phyloP scores from a whole-genome alignment of 64 coral and sea anemone species.

The Pocillopora verrucosa region DNA sequence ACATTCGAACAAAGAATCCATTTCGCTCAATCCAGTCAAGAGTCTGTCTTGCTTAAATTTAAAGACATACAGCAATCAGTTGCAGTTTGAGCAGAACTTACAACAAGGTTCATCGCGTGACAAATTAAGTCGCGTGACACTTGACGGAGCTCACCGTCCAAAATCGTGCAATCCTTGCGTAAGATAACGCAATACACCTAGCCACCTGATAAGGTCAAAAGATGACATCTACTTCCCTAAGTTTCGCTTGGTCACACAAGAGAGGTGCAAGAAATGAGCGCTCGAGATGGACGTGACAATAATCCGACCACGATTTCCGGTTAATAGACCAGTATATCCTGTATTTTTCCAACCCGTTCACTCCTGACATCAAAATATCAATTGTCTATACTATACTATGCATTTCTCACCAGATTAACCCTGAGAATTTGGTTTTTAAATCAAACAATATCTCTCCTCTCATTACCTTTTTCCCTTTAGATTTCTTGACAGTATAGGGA shows the following conservation, averaged over 20 bases:
- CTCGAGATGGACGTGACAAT: too few relatives aligned
- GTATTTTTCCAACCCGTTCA: too few relatives aligned
- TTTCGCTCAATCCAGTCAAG: slow-evolving; percentile 72
- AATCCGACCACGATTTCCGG: too few relatives aligned
- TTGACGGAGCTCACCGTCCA: background rate
- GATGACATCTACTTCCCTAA: background rate
- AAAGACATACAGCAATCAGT: slow-evolving; percentile 84
- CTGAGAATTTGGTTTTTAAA: too few relatives aligned
- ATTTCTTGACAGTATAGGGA: too few relatives aligned
- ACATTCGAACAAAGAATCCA: slow-evolving; percentile 32
- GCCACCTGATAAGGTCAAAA: background rate
- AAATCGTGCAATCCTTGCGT: slow-evolving; percentile 37
- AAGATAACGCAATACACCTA: background rate
- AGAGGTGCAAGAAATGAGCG: background rate
- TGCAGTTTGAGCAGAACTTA: slow-evolving; percentile 73
- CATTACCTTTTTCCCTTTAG: too few relatives aligned
- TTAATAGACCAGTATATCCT: too few relatives aligned
- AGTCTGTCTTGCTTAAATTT: slow-evolving; percentile 84
- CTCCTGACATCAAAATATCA: too few relatives aligned
- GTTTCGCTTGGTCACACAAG: background rate
- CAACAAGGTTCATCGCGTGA: slow-evolving; percentile 3
- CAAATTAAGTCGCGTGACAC: background rate
- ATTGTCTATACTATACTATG: too few relatives aligned
- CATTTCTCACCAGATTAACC: too few relatives aligned
- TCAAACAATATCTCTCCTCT: too few relatives aligned